These are phyloP conservation scores for Ceratotherium simum DNA, from an alignment of 2,113 vertebrate species.

Conservation along the genomic window DNA sequence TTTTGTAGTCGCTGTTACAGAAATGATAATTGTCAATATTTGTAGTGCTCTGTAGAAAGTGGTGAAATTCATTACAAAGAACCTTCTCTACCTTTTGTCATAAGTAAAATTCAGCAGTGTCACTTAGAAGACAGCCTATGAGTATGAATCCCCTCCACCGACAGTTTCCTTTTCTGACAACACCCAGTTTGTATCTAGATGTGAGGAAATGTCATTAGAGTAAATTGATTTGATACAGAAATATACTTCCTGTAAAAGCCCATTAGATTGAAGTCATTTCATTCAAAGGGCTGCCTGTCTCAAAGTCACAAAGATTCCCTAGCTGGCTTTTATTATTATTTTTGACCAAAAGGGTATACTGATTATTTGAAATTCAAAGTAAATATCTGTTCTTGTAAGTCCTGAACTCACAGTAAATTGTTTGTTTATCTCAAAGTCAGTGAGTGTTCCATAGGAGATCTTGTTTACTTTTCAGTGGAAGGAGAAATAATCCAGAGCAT, in stretches of 20 bases:
- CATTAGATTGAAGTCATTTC: not conserved
- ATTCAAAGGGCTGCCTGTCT: not conserved
- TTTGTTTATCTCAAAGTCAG: not conserved
- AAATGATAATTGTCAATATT: not conserved
- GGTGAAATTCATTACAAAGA: not conserved
- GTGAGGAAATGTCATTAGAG: not conserved
- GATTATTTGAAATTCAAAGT: conserved; percentile 16
- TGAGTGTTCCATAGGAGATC: not conserved
- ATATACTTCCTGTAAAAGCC: not conserved
- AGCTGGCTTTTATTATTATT: not conserved
- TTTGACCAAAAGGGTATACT: not conserved
- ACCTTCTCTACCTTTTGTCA: not conserved
- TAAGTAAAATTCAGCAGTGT: not conserved
- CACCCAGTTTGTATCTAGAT: conserved; percentile 21
- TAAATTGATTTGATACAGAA: not conserved
- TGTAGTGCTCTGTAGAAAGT: not conserved
- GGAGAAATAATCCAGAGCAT: not conserved
- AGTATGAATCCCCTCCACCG: not conserved
- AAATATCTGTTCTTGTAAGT: not conserved
- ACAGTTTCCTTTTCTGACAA: conserved; percentile 20
- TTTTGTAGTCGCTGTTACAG: not conserved
- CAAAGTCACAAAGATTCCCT: not conserved
- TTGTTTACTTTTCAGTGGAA: not conserved
- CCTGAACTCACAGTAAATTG: not conserved
- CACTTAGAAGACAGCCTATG: not conserved